Conservation (phyloP, 2,888 invertebrate genomes). For the Cactoblastis cactorum region DNA sequence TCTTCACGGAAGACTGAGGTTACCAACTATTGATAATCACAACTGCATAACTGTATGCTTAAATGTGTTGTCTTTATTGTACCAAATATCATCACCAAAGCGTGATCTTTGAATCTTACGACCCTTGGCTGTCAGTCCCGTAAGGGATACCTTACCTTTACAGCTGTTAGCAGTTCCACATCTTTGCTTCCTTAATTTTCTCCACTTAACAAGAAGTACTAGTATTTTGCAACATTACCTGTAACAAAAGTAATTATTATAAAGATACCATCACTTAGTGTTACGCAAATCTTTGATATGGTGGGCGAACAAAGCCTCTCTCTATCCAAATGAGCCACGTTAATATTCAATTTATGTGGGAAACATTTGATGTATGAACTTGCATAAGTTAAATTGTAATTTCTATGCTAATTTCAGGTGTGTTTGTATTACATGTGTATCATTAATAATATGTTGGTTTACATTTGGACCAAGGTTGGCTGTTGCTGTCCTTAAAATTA, state of each 20-base stretch:
- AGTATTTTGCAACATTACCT: slow-evolving; percentile 43
- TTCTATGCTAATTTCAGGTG: slow-evolving; percentile 4
- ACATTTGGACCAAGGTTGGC: neutral
- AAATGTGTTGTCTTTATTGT: too few species aligned
- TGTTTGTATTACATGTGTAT: slow-evolving; percentile 1
- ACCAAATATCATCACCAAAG: too few species aligned
- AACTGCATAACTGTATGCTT: too few species aligned
- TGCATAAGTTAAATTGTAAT: slow-evolving; percentile 4
- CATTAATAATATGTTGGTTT: neutral
- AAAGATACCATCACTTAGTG: slow-evolving; percentile 39
- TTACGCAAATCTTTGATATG: slow-evolving; percentile 28
- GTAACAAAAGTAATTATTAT: slow-evolving; percentile 57
- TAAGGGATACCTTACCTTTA: too few species aligned
- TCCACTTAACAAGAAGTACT: neutral
- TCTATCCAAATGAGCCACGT: slow-evolving; percentile 21
- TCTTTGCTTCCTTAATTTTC: neutral
- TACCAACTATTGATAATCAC: too few species aligned
- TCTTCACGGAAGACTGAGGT: too few species aligned
- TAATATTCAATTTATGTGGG: slow-evolving; percentile 21
- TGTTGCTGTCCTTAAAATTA: neutral
- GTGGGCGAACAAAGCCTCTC: slow-evolving; percentile 29
- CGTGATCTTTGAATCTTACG: too few species aligned
- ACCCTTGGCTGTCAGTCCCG: too few species aligned
- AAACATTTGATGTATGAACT: slow-evolving; percentile 4
- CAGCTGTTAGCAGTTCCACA: too few species aligned